These are phyloP conservation scores for Australoheros facetus DNA, from an alignment of 2,797 vertebrate species.

Conservation along the genomic window DNA sequence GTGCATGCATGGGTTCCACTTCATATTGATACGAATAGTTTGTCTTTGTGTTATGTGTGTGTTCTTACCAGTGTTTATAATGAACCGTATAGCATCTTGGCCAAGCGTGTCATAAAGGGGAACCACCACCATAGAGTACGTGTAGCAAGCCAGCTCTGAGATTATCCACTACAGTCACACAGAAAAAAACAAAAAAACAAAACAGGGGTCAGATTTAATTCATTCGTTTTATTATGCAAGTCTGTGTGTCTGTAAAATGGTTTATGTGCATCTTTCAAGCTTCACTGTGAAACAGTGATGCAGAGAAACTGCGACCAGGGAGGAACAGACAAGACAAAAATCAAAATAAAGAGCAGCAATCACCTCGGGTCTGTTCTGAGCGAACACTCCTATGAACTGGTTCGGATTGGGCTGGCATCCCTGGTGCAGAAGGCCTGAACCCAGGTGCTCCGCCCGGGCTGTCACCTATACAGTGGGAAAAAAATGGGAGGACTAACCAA, in stretches of 20 bases:
- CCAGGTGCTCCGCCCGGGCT: conserved; percentile 90
- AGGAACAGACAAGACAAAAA: not conserved
- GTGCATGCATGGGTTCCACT: not conserved
- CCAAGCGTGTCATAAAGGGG: conserved; percentile 97
- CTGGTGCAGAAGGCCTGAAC: conserved; percentile 93
- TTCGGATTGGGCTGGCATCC: conserved; percentile 86
- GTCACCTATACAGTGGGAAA: conserved; percentile 80
- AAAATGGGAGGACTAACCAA: not conserved
- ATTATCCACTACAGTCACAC: conserved; percentile 92
- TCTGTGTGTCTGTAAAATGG: too few species aligned
- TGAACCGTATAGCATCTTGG: conserved; percentile 93
- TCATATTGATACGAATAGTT: not conserved
- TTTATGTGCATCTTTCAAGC: too few species aligned
- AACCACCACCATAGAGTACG: conserved; percentile 98
- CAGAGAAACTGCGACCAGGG: not conserved
- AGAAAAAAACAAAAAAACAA: not conserved
- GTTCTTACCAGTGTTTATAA: conserved; percentile 92
- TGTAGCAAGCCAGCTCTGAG: conserved; percentile 96
- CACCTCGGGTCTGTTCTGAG: conserved; percentile 98
- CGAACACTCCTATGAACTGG: conserved; percentile 97
- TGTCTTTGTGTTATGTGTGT: not conserved
- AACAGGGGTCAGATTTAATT: not conserved
- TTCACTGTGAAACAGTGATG: not conserved
- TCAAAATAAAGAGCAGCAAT: not conserved
- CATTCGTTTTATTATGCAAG: not conserved